Percentiles rank a stretch among this genome's conserved stretches.
These are phyloP conservation scores for Siderastrea siderea DNA, from an alignment of 92 coral and sea anemone species.

Conservation along the genomic window DNA sequence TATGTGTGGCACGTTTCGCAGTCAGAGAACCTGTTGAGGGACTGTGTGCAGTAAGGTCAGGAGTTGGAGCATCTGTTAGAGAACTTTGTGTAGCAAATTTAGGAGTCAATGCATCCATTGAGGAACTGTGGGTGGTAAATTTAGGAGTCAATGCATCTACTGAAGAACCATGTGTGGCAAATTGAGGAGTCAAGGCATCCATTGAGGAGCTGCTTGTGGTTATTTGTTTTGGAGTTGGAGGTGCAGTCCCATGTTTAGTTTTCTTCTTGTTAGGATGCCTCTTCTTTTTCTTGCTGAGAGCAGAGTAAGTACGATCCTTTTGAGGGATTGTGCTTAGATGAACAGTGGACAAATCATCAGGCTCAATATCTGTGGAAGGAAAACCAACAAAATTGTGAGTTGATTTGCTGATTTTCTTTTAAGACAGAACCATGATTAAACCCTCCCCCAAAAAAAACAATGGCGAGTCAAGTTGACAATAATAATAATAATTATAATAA, in stretches of 20 bases:
- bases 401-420: background rate
- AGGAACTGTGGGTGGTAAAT: conserved; percentile 15
- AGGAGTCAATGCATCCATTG: conserved; percentile 73
- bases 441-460: too few species aligned
- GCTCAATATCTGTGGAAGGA: conserved; percentile 70
- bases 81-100: conserved; percentile 11
- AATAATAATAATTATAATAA: too few species aligned
- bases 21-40: conserved; percentile 69
- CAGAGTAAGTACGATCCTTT: conserved; percentile 85
- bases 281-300: conserved; percentile 87
- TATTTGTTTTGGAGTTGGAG: conserved; percentile 6
- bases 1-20: conserved; percentile 3
- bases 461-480: too few species aligned
- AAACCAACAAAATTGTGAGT: background rate
- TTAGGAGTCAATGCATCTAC: conserved; percentile 73
- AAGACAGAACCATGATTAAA: too few species aligned
- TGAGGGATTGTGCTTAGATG: conserved; percentile 80
- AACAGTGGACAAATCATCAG: conserved; percentile 92
- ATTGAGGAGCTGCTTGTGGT: conserved; percentile 50
- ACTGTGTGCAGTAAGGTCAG: conserved; percentile 42
- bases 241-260: conserved; percentile 26
- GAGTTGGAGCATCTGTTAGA: conserved; percentile 67
- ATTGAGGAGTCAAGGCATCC: conserved; percentile 78
- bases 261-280: conserved; percentile 60
- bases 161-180: conserved; percentile 50